Base-by-base conservation (phyloP, 2,888 invertebrate genomes). In the Parasteatoda lunata region DNA sequence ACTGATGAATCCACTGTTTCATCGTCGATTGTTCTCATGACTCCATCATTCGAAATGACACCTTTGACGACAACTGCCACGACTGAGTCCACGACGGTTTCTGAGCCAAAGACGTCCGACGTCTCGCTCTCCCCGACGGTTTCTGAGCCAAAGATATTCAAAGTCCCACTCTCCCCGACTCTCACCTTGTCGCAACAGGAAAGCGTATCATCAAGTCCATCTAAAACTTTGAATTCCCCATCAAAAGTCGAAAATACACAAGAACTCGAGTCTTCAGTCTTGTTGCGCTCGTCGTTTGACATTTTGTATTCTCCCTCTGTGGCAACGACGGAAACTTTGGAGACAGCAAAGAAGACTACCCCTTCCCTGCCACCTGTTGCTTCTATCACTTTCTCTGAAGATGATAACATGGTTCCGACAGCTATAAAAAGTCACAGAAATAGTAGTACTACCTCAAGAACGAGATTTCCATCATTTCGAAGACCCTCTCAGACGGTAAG, bases 401-500 rank as follows among this genome's bases (percentile, higher is more conserved):
- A 83, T 51, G 88, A 83, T 4, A 87, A 86, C 8, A 86, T 72
- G 8, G 64, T 88, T 3, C 45, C 75, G 15, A 11, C 72, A 6
- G 3, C 73, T 0, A 66, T 69, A 5, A 88, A 79, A 52, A 70
- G 51, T 8, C 11, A 54, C 9, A 84, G 89, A 49, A 79, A 78
- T 30, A 75, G 47, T 9, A 59, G 59, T 59, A 51, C 88, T 49
- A 30, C 30, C 30, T 75, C 83, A 47, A 79, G 89, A 70, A 78
- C 83, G 7, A 66, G 89, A 5, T 89, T 85, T 51, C 54, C 65
- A 48, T 75, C 84, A 9, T 87, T 81, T 3, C 66, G 81, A 45
- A 77, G 89, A 51, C 83, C 83, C 45, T 86, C 87, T 13, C 89
- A 87, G 66, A 77, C 87, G 6, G 89, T 89, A 78, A 84, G 89